phyloP scores from a whole-genome alignment of 2,888 invertebrate genomes.

The Timema cristinae region DNA sequence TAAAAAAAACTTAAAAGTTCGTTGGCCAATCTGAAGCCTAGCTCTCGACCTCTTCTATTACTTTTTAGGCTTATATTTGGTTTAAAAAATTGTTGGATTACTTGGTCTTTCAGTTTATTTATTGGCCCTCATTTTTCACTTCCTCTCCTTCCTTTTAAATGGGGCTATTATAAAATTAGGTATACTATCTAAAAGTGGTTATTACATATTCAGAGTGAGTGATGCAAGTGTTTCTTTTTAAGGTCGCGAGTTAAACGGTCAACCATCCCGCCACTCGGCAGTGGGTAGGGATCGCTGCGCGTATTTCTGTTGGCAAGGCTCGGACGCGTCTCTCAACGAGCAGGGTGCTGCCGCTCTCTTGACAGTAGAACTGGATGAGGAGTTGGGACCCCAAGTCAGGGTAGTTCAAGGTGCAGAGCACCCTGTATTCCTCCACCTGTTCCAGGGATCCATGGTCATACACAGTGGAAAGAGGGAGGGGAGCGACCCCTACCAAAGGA shows the following conservation, averaged over 20 bases:
- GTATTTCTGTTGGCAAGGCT: conserved; percentile 95
- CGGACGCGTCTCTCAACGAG: conserved; percentile 79
- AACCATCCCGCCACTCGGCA: conserved; percentile 75
- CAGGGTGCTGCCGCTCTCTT: conserved; percentile 88
- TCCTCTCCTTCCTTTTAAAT: too few relatives aligned
- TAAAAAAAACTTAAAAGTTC: too few relatives aligned
- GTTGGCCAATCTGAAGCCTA: too few relatives aligned
- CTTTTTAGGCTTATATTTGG: too few relatives aligned
- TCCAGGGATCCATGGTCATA: conserved; percentile 72
- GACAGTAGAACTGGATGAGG: conserved; percentile 84
- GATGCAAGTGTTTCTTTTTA: too few relatives aligned
- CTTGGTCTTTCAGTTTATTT: too few relatives aligned
- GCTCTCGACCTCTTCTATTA: too few relatives aligned
- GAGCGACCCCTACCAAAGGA: background rate
- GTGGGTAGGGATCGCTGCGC: conserved; percentile 85
- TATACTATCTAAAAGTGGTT: too few relatives aligned
- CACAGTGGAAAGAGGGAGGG: conserved; percentile 57
- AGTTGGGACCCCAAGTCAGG: conserved; percentile 78
- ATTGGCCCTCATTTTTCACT: too few relatives aligned
- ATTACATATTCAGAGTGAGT: too few relatives aligned
- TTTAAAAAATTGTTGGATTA: too few relatives aligned
- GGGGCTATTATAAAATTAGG: too few relatives aligned
- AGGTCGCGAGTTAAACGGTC: conserved; percentile 69
- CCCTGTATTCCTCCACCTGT: conserved; percentile 82
- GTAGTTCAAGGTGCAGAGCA: conserved; percentile 83